Evolutionary conservation across 2,797 vertebrate species (phyloP), one percentile per base, ranked within the genome.

Genomic region (Antrozous pallidus): DNA sequence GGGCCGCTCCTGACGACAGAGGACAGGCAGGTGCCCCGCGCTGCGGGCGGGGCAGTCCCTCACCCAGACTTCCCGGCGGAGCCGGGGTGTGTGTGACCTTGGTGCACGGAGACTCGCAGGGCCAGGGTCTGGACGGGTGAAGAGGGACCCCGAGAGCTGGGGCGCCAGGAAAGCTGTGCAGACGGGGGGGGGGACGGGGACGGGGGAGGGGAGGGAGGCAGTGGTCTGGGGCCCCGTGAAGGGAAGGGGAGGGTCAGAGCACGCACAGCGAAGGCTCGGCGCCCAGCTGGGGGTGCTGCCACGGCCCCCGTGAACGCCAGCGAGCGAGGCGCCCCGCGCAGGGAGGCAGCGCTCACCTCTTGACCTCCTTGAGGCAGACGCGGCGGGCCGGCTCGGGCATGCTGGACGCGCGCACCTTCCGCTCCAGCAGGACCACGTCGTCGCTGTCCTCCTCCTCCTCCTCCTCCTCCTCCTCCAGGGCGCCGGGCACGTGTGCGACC

Each of bases 341-440:
- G 54, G 56, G 26, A 5, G 56, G 56, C 12, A 12, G 26, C 56
- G 26, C 61, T 54, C 74, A 96, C 99, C 99, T 99, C 97, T 99
- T 99, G 6, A 99, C 98, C 97, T 99, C 99, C 95, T 99, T 99
- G 49, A 99, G 95, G 93, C 99, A 99, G 97, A 99, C 99, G 97
- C 97, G 98, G 85, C 99, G 98, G 5, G 99, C 99, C 79, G 98
- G 98, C 82, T 99, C 99, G 0, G 99, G 98, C 99, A 99, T 99
- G 94, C 97, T 99, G 61, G 99, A 99, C 1, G 97, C 97, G 26
- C 98, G 98, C 24, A 99, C 98, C 97, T 99, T 99, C 96, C 98
- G 99, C 97, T 99, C 99, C 90, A 99, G 97, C 74, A 98, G 95
- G 13, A 98, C 96, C 3, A 98, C 98, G 95, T 99, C 99, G 96